Base-by-base conservation (phyloP, 2,797 vertebrate species). In the Takifugu ocellatus region DNA sequence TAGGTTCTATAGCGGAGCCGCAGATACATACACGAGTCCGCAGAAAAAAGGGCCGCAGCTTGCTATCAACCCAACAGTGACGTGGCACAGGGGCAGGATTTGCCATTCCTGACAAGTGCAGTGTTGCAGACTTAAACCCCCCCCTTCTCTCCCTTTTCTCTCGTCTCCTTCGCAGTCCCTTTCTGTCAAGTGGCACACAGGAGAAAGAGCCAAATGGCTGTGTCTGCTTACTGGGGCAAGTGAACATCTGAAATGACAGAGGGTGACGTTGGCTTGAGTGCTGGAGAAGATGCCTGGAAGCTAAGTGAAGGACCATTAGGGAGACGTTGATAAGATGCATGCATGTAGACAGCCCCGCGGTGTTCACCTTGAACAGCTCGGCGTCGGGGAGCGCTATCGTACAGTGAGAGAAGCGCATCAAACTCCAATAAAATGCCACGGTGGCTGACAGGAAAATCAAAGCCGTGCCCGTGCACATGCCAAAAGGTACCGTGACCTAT, bases 221-320 rank as follows among this genome's bases (percentile, higher is more conserved):
- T 56, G 68, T 78, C 70, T 84, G 85, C 79, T 88, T 83, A 88
- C 76, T 85, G 82, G 78, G 72, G 84, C 84, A 85, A 82, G 84
- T 82, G 83, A 85, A 87, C 83, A 89, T 90, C 75, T 81, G 79
- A 90, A 86, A 88, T 89, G 87, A 89, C 84, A 89, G 87, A 72
- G 77, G 78, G 71, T 77, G 77, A 84, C 66, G 78, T 67, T 81
- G 79, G 76, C 72, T 78, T 79, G 76, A 87, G 82, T 82, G 77
- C 71, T 72, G 54, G 57, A 69, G 77, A 85, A 81, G 83, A 85
- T 81, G 81, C 78, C 81, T 84, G 66, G 74, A 70, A 85, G 83
- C 79, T 77, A 81, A 86, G 78, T 80, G 79, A 85, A 79, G 76
- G 61, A 78, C 86, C 82, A 87, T 89, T 86, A 87, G 75, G 46